phyloP scores from a whole-genome alignment of 2,888 invertebrate genomes.

The Ornithoptera alexandrae region DNA sequence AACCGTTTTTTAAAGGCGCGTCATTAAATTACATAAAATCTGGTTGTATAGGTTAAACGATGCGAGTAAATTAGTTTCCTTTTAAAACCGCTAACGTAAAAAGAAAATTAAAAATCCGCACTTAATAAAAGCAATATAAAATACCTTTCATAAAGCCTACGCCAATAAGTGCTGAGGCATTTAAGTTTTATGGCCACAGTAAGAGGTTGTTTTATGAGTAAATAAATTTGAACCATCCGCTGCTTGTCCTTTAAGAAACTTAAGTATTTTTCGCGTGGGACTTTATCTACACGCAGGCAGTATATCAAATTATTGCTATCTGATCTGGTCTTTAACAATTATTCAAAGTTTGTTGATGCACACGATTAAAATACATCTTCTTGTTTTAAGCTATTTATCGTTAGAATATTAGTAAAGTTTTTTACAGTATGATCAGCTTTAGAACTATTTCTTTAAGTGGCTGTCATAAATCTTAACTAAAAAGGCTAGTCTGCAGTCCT shows the following conservation, averaged over 20 bases:
- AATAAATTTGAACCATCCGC: conserved; percentile 30
- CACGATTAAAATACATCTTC: conserved; percentile 2
- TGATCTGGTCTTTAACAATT: conserved; percentile 22
- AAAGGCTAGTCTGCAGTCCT: no score
- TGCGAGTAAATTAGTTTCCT: conserved; percentile 4
- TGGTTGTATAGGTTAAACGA: conserved; percentile 12
- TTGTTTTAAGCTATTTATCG: neutral
- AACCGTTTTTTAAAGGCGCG: neutral
- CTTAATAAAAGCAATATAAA: conserved; percentile 14
- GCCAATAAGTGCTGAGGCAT: conserved; percentile 26
- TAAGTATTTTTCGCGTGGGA: conserved; percentile 35
- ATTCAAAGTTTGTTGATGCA: neutral
- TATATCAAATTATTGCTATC: conserved; percentile 34
- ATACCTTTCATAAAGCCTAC: conserved; percentile 22
- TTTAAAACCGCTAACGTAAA: conserved; percentile 5
- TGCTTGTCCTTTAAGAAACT: conserved; percentile 38
- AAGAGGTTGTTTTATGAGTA: conserved; percentile 28
- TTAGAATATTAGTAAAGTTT: neutral
- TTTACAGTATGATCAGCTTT: neutral
- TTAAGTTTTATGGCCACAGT: conserved; percentile 28
- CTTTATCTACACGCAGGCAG: conserved; percentile 33
- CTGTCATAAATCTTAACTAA: neutral
- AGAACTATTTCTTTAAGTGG: neutral
- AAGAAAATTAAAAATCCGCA: conserved; percentile 7
- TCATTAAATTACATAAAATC: neutral